A percentile compares a stretch with the other conserved stretches of the same genome.
Conservation (phyloP, 2,888 invertebrate species). For the Rhingia rostrata region DNA sequence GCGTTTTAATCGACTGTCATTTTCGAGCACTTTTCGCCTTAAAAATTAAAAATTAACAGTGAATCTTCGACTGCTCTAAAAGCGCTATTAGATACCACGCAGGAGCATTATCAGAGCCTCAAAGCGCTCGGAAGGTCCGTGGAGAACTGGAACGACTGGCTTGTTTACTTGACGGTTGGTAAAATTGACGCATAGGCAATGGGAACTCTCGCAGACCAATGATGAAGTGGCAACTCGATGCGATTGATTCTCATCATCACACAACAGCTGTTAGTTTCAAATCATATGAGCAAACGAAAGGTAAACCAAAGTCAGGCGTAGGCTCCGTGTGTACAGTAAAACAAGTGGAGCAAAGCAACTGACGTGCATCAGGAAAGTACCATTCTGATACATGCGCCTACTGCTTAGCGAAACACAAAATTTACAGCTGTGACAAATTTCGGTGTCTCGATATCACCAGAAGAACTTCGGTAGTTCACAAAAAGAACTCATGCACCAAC, state of each 20-base stretch:
- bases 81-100: too few species aligned
- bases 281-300: neutral
- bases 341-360: too few species aligned
- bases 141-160: too few species aligned
- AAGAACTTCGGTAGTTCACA: neutral
- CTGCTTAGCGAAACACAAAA: too few species aligned
- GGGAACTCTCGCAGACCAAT: constrained; percentile 41
- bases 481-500: constrained; percentile 3
- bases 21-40: too few species aligned
- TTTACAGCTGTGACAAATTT: neutral
- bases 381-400: neutral
- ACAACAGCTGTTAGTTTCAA: neutral
- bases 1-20: constrained; percentile 36
- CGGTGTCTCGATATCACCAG: neutral
- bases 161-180: constrained; percentile 19
- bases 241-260: constrained; percentile 8
- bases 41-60: too few species aligned
- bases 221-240: constrained; percentile 28
- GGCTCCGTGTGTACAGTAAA: too few species aligned
- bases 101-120: too few species aligned
- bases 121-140: too few species aligned
- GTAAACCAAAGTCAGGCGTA: neutral
- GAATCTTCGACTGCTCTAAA: too few species aligned
- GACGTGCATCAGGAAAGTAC: neutral
- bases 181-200: constrained; percentile 34